A percentile compares a stretch with the other conserved stretches of the same genome.
Conservation (phyloP, 2,888 invertebrate species). For the Aromia moschata region DNA sequence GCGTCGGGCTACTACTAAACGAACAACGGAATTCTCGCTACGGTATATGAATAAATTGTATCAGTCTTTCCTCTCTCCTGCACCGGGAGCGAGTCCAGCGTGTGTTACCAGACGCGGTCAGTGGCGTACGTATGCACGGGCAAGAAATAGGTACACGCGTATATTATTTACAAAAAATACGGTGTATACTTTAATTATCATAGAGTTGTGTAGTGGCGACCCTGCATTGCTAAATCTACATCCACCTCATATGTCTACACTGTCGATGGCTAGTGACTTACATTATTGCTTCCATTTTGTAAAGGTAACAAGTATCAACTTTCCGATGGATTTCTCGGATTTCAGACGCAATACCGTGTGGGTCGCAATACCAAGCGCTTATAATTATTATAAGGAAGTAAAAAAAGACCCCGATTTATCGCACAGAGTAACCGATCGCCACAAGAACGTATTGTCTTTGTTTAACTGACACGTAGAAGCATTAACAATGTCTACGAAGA, state of each 20-base stretch:
- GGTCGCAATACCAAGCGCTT: conserved; percentile 22
- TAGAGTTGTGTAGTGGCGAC: conserved; percentile 36
- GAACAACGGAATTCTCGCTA: too few species aligned
- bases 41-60: too few species aligned
- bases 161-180: too few species aligned
- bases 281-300: conserved; percentile 52
- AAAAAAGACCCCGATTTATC: conserved; percentile 4
- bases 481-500: background rate
- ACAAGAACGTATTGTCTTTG: background rate
- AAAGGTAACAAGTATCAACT: conserved; percentile 47
- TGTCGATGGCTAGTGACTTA: conserved; percentile 48
- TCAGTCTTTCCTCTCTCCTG: too few species aligned
- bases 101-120: too few species aligned
- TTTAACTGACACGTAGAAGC: background rate
- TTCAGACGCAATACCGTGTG: conserved; percentile 31
- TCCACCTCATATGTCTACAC: conserved; percentile 32
- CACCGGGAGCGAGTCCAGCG: too few species aligned
- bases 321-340: conserved; percentile 46
- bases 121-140: too few species aligned
- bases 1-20: too few species aligned
- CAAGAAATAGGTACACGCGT: too few species aligned
- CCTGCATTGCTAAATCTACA: conserved; percentile 34
- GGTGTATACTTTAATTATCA: too few species aligned
- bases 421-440: background rate
- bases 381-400: background rate